Evolutionary conservation across 2,113 vertebrate genomes (phyloP), one percentile per base, ranked within the genome.

Genomic region (Atrichornis clamosus): DNA sequence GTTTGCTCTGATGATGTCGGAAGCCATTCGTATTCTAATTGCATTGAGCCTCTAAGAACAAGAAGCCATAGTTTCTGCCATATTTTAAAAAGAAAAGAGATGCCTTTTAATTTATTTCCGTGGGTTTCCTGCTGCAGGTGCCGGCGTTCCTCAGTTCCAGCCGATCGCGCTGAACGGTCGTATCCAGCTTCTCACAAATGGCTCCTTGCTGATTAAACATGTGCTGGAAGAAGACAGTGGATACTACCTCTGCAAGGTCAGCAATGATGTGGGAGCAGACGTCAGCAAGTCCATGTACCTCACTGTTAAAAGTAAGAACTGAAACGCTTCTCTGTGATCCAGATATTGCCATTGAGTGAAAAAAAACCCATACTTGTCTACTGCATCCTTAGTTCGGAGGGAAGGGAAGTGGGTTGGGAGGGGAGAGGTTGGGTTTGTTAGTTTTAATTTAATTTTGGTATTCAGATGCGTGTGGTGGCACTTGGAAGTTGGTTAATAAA

Each of bases 231-330:
- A 99, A 87, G 99, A 99, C 98, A 99, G 98, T 68, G 99, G 99
- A 96, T 99, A 99, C 98, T 99, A 99, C 98, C 99, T 99, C 97
- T 99, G 99, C 98, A 99, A 99, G 98, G 99, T 99, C 99, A 99
- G 99, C 99, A 99, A 99, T 97, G 99, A 99, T 97, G 99, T 99
- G 98, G 99, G 99, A 97, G 99, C 99, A 63, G 99, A 99, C 97
- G 99, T 99, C 99, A 99, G 99, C 99, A 99, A 99, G 98, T 99
- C 99, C 98, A 99, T 99, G 99, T 99, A 99, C 98, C 99, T 99
- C 98, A 99, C 99, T 88, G 99, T 99, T 97, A 99, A 99, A 99
- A 99, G 99, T 99, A 99, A 99, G 99, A 96, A 97, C 80, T 89
- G 88, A 95, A 96, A 73, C 18, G 44, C 92, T 97, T 98, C 77